phyloP scores from a whole-genome alignment of 1,140 invertebrate species.

The Hestina assimilis region DNA sequence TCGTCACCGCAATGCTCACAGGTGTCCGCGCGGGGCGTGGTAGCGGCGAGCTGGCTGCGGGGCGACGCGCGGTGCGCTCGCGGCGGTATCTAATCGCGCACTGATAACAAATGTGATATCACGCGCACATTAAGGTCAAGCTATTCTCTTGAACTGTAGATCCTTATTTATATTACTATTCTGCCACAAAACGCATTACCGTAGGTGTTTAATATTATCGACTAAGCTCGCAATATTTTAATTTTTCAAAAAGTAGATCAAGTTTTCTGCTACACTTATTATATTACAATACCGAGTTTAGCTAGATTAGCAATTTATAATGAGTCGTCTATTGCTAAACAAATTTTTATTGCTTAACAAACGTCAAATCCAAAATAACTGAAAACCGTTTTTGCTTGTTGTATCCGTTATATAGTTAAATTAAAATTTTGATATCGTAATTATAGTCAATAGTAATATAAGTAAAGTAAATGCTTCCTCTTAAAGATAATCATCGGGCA shows the following conservation, averaged over 20 bases:
- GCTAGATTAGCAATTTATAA: background rate
- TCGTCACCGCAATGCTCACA: background rate
- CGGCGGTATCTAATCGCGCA: slow-evolving; percentile 53
- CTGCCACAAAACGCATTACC: background rate
- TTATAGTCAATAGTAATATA: no score
- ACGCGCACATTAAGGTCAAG: slow-evolving; percentile 16
- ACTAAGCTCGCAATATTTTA: background rate
- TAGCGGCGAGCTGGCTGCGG: slow-evolving; percentile 9
- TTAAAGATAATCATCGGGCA: background rate
- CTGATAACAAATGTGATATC: slow-evolving; percentile 47
- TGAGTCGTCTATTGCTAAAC: background rate
- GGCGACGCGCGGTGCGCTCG: slow-evolving; percentile 27
- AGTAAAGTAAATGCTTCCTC: background rate
- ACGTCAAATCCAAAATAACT: background rate
- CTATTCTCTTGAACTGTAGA: background rate
- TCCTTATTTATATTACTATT: background rate
- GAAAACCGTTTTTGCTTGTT: background rate
- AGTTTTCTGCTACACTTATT: background rate
- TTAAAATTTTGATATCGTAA: no score
- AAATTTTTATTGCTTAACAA: background rate
- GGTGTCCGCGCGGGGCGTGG: background rate
- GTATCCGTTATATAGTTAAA: no score
- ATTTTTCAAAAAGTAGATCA: background rate
- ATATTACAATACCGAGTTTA: background rate
- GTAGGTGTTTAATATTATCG: slow-evolving; percentile 8